Evolutionary conservation across 2,888 invertebrate species (phyloP).

Genomic region (Synergus japonicus): DNA sequence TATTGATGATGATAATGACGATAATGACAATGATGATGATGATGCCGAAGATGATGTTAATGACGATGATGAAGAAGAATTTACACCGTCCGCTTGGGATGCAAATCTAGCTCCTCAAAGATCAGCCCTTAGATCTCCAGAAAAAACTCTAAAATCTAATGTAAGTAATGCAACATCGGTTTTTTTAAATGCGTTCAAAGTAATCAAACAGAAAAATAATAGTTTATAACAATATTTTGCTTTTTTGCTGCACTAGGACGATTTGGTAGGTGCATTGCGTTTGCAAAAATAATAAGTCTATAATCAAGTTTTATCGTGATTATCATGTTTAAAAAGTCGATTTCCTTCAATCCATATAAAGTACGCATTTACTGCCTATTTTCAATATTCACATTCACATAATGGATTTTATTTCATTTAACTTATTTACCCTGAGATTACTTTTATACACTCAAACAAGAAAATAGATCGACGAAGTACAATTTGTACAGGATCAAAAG

Average conservation of each 20-base stretch:
- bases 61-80: constrained; percentile 83
- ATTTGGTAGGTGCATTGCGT: constrained; percentile 72
- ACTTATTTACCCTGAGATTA: too few relatives aligned
- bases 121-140: constrained; percentile 84
- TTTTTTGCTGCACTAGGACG: constrained; percentile 71
- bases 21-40: constrained; percentile 51
- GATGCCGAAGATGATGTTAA: constrained; percentile 80
- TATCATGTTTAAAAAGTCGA: not conserved
- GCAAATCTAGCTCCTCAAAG: constrained; percentile 87
- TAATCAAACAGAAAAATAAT: not conserved
- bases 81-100: constrained; percentile 90
- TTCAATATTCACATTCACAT: not conserved
- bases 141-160: constrained; percentile 77
- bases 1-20: not conserved
- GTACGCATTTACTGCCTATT: constrained; percentile 38
- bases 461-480: constrained; percentile 53
- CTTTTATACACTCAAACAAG: constrained; percentile 12
- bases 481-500: constrained; percentile 80
- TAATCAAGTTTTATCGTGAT: too few relatives aligned
- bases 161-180: constrained; percentile 65
- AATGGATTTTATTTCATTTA: too few relatives aligned
- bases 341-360: not conserved
- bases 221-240: constrained; percentile 56
- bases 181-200: constrained; percentile 42
- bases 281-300: constrained; percentile 47